A percentile compares a stretch with the other conserved stretches of the same genome.
Conservation (phyloP, 2,113 vertebrate genomes). For the Pterophyllum scalare region DNA sequence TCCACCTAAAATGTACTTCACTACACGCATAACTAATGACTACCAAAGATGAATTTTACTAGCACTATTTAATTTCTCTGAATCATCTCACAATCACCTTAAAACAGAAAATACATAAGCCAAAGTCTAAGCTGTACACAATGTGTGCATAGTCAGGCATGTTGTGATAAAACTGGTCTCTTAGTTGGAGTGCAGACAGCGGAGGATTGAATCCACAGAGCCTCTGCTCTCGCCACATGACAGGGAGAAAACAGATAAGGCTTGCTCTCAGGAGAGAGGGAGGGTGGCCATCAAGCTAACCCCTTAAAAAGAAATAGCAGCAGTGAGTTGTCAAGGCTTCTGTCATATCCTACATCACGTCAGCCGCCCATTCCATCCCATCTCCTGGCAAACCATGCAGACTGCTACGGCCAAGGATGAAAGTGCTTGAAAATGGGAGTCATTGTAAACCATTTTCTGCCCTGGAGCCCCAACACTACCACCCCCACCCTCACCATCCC, state of each 20-base stretch:
- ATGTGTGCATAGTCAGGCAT: constrained; percentile 41
- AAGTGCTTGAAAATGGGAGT: constrained; percentile 84
- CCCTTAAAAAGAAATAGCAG: constrained; percentile 77
- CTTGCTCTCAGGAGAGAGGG: constrained; percentile 60
- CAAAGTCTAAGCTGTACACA: constrained; percentile 31
- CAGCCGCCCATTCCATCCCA: constrained; percentile 70
- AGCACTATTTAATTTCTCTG: neutral
- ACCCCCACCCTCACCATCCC: constrained; percentile 40
- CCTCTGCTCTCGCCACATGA: constrained; percentile 56
- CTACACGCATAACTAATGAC: neutral
- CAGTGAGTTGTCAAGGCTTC: constrained; percentile 77
- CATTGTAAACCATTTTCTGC: constrained; percentile 85
- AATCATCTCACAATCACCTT: neutral
- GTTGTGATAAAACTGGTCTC: constrained; percentile 61
- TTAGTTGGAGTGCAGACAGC: constrained; percentile 60
- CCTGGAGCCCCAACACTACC: constrained; percentile 65
- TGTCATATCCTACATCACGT: constrained; percentile 81
- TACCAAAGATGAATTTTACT: neutral
- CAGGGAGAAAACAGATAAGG: constrained; percentile 75
- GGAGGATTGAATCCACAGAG: constrained; percentile 55
- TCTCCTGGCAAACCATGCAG: constrained; percentile 63
- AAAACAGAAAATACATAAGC: constrained; percentile 14
- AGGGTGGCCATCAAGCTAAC: constrained; percentile 62
- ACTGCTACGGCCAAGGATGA: constrained; percentile 76
- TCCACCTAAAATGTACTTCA: neutral